These are phyloP conservation scores for Lepidocolaptes lacrymiger DNA, from an alignment of 2,797 vertebrate species.

Conservation along the genomic window DNA sequence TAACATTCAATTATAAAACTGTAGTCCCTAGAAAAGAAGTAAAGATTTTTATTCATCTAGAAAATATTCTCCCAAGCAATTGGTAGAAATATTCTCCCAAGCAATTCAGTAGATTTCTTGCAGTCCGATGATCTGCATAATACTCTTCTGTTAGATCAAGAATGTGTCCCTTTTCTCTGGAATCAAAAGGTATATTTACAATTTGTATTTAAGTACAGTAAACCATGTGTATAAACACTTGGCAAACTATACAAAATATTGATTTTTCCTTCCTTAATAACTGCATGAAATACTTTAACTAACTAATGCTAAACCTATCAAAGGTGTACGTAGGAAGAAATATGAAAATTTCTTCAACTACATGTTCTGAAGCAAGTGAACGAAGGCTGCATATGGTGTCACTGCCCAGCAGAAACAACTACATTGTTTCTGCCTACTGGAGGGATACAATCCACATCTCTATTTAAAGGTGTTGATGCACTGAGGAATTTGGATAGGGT, in stretches of 20 bases:
- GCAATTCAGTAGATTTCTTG: background rate
- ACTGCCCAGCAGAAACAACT: background rate
- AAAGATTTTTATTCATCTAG: background rate
- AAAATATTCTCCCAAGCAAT: background rate
- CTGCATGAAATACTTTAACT: background rate
- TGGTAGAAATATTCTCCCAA: background rate
- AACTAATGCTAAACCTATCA: background rate
- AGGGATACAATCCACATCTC: background rate
- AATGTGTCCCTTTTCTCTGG: slow-evolving; percentile 18
- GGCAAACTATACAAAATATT: slow-evolving; percentile 49
- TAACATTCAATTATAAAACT: background rate
- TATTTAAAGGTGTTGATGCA: background rate
- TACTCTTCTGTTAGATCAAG: background rate
- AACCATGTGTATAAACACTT: slow-evolving; percentile 1
- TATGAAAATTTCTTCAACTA: background rate
- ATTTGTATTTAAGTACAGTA: background rate
- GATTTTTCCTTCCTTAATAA: background rate
- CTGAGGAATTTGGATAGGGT: background rate
- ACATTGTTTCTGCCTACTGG: background rate
- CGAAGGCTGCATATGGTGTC: background rate
- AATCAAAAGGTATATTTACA: slow-evolving; percentile 61
- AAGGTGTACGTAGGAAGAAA: background rate
- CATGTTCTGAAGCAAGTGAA: background rate
- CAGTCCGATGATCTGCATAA: background rate
- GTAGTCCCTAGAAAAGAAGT: background rate